Evolutionary conservation across 1,140 invertebrate species (phyloP), one percentile per base, ranked within the genome.

Genomic region (Conopomorpha cramerella): DNA sequence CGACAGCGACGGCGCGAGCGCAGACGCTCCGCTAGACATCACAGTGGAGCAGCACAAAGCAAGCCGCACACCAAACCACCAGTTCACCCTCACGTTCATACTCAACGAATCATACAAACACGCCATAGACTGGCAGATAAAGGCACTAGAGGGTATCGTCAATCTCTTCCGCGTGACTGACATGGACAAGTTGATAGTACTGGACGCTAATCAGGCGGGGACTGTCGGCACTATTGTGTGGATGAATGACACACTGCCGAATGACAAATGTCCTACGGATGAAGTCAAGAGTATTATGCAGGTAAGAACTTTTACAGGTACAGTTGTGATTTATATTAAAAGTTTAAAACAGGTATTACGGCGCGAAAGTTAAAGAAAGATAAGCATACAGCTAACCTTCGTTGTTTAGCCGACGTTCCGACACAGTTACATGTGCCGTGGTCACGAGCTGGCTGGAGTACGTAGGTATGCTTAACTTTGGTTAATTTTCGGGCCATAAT

Each of bases 161-260:
- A 80, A 82, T 45, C 67, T 92, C 10, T 91, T 87, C 51, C 81
- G 83, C 14, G 87, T 90, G 44, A 77, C 76, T 2, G 84, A 91
- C 55, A 73, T 84, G 50, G 82, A 82, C 26, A 82, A 86, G 26
- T 84, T 93, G 28, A 87, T 85, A 0, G 86, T 91, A 3, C 72
- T 86, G 27, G 74, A 80, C 28, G 80, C 90, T 2, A 78, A 82
- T 8, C 72, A 81, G 27, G 74, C 74, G n/a, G 79, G 78, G 4
- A 72, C 84, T 29, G 78, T 84, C 28, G 83, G 83, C 28, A 82
- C 84, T 18, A 90, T 92, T 45, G 83, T 86, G 0, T 96, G 93
- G 88, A 92, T 92, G 3, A 96, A 96, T 55, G 92, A 93, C 42
- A 89, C 89, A 12, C 57, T 96, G 40, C 85, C 89, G 0, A 85